These are phyloP conservation scores for Gymnodraco acuticeps DNA, from an alignment of 2,797 vertebrate genomes.

Conservation along the genomic window DNA sequence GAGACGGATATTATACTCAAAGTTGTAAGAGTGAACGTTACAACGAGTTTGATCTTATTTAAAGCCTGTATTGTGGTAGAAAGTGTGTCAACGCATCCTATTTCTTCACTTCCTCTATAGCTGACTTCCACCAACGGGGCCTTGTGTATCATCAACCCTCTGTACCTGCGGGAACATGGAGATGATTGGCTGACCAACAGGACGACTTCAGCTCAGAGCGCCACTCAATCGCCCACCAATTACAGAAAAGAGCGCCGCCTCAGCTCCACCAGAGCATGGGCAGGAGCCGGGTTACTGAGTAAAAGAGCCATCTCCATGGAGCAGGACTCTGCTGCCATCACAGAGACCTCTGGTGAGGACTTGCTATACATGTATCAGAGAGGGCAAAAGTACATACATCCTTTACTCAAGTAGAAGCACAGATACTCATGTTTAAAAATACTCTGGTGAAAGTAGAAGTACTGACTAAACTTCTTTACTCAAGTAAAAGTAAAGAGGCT, in stretches of 20 bases:
- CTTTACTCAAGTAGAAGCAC: too few species aligned
- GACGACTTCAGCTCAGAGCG: background rate
- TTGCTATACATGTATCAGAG: too few species aligned
- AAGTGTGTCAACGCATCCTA: background rate
- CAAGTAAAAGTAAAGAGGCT: too few species aligned
- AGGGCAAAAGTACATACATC: too few species aligned
- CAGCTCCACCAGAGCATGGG: conserved; percentile 82
- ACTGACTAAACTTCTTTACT: too few species aligned
- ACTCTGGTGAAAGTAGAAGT: too few species aligned
- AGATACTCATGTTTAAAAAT: too few species aligned
- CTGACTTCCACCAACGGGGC: conserved; percentile 81
- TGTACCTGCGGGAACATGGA: conserved; percentile 87
- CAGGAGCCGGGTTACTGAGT: conserved; percentile 82
- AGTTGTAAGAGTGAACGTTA: too few species aligned
- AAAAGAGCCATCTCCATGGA: conserved; percentile 76
- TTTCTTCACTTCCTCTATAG: conserved; percentile 41
- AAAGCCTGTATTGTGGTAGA: background rate
- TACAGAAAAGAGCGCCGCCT: conserved; percentile 76
- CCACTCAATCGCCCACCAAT: conserved; percentile 48
- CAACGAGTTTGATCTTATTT: background rate
- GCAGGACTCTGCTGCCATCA: conserved; percentile 18
- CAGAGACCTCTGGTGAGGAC: conserved; percentile 59
- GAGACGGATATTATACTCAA: background rate
- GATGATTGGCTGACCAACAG: conserved; percentile 83
- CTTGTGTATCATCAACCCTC: conserved; percentile 88